Evolutionary conservation across 2,113 vertebrate species (phyloP), one percentile per base, ranked within the genome.

Genomic region (Hemiprocne comata): DNA sequence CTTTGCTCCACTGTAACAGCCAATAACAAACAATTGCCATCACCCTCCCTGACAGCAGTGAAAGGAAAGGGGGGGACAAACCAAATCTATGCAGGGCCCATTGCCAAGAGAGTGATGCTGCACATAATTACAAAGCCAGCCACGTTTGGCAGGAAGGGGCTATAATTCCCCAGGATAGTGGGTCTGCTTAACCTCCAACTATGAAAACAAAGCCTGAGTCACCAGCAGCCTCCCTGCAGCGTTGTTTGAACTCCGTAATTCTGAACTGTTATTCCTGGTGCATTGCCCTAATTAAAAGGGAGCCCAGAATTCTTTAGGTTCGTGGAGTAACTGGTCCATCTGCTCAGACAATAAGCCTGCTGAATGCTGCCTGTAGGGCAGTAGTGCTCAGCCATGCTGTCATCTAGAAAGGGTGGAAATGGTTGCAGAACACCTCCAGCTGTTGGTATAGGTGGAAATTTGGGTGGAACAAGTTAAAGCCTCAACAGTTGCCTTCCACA

Each of bases 71-170:
- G 76, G 74, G 62, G 64, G 96, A 92, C 90, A 90, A 80, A 94
- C 89, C 84, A 50, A 96, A 93, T 94, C 81, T 91, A 85, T 94
- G 91, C 96, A 87, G 90, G 96, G 96, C 94, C 31, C 6, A 1
- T 5, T 87, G 95, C 96, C 95, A 97, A 69, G 76, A 60, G 61
- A 20, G 80, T 48, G 92, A 89, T 93, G 95, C 33, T 87, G 66
- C 74, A 69, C 15, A 6, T 89, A 93, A 95, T 92, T 75, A 96
- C 74, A 90, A 90, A 94, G 88, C 80, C 31, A 57, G 86, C 53
- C 86, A 62, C 54, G 2, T 79, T 92, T 85, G 73, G 90, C 93
- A 95, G 93, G 94, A 96, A 95, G 88, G 95, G 92, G 79, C 87
- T 92, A 2, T 76, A 86, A 96, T 91, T 90, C 93, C 75, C 77